phyloP scores from a whole-genome alignment of 2,797 vertebrate genomes.

The Xerus rutilus region DNA sequence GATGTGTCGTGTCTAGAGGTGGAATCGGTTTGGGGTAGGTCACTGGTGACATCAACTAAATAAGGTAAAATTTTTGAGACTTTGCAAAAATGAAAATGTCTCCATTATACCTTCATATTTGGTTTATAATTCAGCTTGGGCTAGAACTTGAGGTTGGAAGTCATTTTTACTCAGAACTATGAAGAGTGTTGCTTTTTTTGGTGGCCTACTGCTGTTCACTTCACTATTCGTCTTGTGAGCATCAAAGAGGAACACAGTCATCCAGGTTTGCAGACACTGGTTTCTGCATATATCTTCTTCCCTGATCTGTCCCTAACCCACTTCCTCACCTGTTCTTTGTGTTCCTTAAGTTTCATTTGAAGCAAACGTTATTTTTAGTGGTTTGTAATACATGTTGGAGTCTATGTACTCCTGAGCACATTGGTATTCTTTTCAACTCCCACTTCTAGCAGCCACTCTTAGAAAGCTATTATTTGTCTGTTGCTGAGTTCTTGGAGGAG shows the following conservation, averaged over 20 bases:
- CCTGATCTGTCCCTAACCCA: neutral
- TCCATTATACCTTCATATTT: neutral
- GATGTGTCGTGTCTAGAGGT: neutral
- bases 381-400: neutral
- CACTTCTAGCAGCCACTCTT: neutral
- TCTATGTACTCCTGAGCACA: neutral
- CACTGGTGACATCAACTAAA: neutral
- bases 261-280: neutral
- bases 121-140: neutral
- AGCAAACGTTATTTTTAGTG: slow-evolving; percentile 17
- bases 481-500: slow-evolving; percentile 40
- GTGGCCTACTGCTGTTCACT: neutral
- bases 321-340: slow-evolving; percentile 53
- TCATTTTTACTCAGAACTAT: neutral
- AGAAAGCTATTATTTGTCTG: slow-evolving; percentile 33
- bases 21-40: neutral
- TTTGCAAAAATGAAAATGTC: neutral
- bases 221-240: neutral
- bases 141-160: slow-evolving; percentile 38
- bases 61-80: neutral
- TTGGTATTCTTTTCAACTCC: slow-evolving; percentile 59
- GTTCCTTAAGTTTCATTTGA: slow-evolving; percentile 36
- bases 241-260: neutral
- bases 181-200: neutral
- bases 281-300: neutral